Base-by-base conservation (phyloP, 2,888 invertebrate species). In the Enchytraeus crypticus region DNA sequence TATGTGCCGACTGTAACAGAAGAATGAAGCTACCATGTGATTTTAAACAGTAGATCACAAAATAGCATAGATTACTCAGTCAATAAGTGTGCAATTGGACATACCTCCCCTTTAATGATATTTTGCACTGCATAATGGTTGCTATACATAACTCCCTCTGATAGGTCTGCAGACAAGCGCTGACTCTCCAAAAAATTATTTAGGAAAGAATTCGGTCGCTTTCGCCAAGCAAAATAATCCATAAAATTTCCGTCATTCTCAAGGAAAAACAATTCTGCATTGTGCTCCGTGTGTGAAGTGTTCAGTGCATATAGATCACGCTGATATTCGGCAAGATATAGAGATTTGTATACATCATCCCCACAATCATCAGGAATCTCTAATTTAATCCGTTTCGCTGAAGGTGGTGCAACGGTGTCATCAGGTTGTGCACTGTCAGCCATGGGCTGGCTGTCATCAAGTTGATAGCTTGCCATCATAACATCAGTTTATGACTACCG, bases 361-460 rank as follows among this genome's bases (percentile, higher is more conserved):
- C 46, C 57, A 23, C 57, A 38, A 18, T 34, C 38, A 27, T 51
- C 57, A 11, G 61, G 33, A 14, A 30, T 23, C 1, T 51, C 58
- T 5, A 61, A 29, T 30, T 61, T 61, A n/a, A 61, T 58, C 58
- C 56, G 56, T 33, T 61, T 61, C 21, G 57, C 23, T 3, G 61
- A 53, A 8, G 53, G 58, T 46, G 32, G 26, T 18, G 26, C 32
- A 5, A 2, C 26, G 53, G 51, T 29, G 53, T 4, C 53, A 2
- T 51, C 53, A n/a, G n/a, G n/a, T n/a, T n/a, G n/a, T n/a, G n/a
- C n/a, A n/a, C n/a, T n/a, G n/a, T n/a, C n/a, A n/a, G n/a, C n/a
- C n/a, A n/a, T n/a, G n/a, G n/a, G n/a, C n/a, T n/a, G n/a, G n/a
- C n/a, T n/a, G n/a, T n/a, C n/a, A n/a, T n/a, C n/a, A n/a, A n/a